Conservation (phyloP, 2,113 vertebrate species). For the Butorides virescens region DNA sequence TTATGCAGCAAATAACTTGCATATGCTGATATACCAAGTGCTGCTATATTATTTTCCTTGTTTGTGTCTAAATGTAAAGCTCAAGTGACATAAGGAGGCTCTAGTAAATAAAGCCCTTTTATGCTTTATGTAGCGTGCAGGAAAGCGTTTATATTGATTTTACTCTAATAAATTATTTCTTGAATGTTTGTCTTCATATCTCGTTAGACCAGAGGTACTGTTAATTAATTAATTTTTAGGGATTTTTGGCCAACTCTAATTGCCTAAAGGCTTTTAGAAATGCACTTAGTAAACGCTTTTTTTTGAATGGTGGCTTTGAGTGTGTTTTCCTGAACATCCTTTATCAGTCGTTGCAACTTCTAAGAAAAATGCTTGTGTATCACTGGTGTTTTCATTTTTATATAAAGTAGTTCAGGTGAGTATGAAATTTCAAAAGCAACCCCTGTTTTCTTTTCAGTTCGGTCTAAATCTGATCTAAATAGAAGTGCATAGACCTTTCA, state of each 20-base stretch:
- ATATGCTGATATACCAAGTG: fast-evolving
- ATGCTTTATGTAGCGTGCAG: fast-evolving
- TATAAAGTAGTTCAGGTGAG: conserved; percentile 98
- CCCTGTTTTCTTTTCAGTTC: neutral
- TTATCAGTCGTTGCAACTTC: conserved; percentile 94
- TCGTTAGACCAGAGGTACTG: neutral
- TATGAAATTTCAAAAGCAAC: neutral
- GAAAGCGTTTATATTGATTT: neutral
- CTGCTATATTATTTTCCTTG: fast-evolving
- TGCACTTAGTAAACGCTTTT: neutral
- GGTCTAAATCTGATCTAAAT: neutral
- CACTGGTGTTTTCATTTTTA: conserved; percentile 95
- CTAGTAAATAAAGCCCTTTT: fast-evolving
- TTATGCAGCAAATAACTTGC: fast-evolving
- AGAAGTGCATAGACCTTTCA: fast-evolving
- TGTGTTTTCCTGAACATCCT: conserved; percentile 68
- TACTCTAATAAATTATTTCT: neutral
- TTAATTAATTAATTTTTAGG: neutral
- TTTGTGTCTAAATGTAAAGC: conserved; percentile 8
- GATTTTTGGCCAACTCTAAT: neutral
- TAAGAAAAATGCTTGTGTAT: conserved; percentile 97
- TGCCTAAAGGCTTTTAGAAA: neutral
- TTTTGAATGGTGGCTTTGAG: neutral
- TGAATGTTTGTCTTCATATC: neutral
- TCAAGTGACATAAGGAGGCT: neutral